Percentiles rank a stretch among this genome's conserved stretches.
These are phyloP conservation scores for Hippasteria phrygiana DNA, from an alignment of 53 echinoderm and acorn worm species.

Conservation along the genomic window DNA sequence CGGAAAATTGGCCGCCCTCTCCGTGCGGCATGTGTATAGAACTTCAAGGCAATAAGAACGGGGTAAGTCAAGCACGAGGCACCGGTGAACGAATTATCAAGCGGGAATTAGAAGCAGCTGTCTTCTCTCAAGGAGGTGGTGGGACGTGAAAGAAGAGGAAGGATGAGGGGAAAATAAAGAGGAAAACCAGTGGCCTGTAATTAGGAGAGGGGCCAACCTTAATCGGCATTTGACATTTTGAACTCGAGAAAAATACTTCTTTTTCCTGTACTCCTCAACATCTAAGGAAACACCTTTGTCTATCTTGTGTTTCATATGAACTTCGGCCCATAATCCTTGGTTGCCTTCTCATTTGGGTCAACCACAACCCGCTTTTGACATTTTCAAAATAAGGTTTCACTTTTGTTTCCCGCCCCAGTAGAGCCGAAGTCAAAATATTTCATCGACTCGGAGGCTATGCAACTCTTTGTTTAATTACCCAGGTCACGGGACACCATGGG, in stretches of 20 bases:
- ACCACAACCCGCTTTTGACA: too few species aligned
- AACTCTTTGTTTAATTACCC: too few species aligned
- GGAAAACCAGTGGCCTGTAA: conserved; percentile 12
- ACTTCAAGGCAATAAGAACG: not conserved
- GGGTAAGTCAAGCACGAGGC: not conserved
- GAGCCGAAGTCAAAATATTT: too few species aligned
- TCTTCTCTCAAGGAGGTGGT: not conserved
- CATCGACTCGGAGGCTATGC: too few species aligned
- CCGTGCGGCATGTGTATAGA: not conserved
- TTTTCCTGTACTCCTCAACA: not conserved
- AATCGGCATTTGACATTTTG: conserved; percentile 24
- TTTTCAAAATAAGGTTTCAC: too few species aligned
- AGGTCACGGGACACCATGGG: too few species aligned
- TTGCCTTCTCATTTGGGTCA: not conserved
- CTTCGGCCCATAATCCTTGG: not conserved
- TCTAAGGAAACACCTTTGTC: conserved; percentile 1
- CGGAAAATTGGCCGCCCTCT: not conserved
- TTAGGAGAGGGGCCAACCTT: not conserved
- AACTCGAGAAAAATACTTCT: not conserved
- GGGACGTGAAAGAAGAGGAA: not conserved
- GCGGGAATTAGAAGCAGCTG: conserved; percentile 2
- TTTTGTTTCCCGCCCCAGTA: too few species aligned
- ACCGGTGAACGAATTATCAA: conserved; percentile 18
- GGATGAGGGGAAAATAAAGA: not conserved
- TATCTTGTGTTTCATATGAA: not conserved